Conservation (phyloP, 2,113 vertebrate species). For the Anguilla japonica region DNA sequence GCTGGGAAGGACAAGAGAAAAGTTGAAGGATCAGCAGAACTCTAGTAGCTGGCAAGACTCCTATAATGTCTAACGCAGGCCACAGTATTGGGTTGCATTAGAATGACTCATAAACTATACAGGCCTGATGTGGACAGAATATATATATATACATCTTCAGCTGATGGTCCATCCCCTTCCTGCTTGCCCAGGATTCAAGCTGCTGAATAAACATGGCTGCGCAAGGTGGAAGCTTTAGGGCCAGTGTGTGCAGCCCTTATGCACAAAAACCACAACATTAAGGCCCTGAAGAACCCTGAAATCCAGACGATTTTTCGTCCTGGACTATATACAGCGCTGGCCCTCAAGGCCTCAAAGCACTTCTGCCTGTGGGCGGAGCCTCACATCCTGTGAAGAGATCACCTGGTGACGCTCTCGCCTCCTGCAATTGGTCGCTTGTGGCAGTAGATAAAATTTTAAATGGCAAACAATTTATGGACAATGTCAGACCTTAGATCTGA, state of each 20-base stretch:
- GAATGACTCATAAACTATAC: background rate
- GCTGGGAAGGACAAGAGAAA: background rate
- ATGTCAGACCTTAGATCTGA: too few relatives aligned
- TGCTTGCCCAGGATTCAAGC: background rate
- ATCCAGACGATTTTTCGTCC: too few relatives aligned
- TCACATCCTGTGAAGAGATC: too few relatives aligned
- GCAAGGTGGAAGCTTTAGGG: background rate
- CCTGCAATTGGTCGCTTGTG: too few relatives aligned
- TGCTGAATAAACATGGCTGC: background rate
- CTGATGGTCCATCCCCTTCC: background rate
- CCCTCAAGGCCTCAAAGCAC: too few relatives aligned
- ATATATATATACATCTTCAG: background rate
- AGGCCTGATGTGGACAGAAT: background rate
- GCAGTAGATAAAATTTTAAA: too few relatives aligned
- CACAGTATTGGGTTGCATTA: background rate
- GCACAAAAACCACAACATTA: background rate
- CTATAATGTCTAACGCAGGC: background rate
- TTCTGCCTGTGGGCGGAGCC: too few relatives aligned
- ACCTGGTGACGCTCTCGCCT: too few relatives aligned
- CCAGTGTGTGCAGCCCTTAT: background rate
- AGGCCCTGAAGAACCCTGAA: background rate
- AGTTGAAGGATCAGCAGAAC: background rate
- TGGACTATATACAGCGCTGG: too few relatives aligned
- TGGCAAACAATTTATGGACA: too few relatives aligned
- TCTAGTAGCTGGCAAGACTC: background rate